phyloP scores from a whole-genome alignment of 2,113 vertebrate genomes.

The Spea bombifrons region DNA sequence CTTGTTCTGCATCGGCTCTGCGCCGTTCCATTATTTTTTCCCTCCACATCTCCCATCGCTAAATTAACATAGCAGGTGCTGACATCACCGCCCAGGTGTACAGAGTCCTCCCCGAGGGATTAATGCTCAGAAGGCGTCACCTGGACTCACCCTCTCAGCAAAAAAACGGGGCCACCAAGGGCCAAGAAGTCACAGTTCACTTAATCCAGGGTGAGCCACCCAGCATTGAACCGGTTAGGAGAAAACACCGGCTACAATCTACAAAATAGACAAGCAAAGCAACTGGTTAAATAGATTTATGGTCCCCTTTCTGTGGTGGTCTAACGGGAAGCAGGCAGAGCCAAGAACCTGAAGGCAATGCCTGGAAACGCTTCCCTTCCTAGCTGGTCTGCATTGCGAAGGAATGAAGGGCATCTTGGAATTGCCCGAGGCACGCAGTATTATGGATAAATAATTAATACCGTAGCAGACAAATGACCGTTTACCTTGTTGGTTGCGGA shows the following conservation, averaged over 20 bases:
- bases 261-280: background rate
- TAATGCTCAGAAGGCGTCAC: conserved; percentile 33
- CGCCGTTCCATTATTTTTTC: background rate
- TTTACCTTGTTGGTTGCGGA: no score
- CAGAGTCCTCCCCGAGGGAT: conserved; percentile 10
- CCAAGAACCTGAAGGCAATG: no score
- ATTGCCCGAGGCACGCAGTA: no score
- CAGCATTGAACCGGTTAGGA: background rate
- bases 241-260: background rate
- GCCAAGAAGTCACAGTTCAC: conserved; percentile 31
- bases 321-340: background rate
- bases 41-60: conserved; percentile 6
- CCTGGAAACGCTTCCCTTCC: background rate
- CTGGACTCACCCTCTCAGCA: background rate
- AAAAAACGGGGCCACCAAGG: background rate
- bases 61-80: conserved; percentile 1
- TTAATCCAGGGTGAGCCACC: background rate
- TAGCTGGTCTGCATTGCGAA: background rate
- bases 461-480: no score
- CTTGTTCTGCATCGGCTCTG: conserved; percentile 22
- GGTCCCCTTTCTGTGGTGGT: no score
- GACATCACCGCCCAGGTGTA: conserved; percentile 38
- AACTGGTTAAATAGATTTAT: no score
- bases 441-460: no score
- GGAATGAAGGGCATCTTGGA: background rate